A percentile compares a stretch with the other conserved stretches of the same genome.
Evolutionary conservation across 2,888 invertebrate species (phyloP).

Genomic region (Troides oblongomaculatus): DNA sequence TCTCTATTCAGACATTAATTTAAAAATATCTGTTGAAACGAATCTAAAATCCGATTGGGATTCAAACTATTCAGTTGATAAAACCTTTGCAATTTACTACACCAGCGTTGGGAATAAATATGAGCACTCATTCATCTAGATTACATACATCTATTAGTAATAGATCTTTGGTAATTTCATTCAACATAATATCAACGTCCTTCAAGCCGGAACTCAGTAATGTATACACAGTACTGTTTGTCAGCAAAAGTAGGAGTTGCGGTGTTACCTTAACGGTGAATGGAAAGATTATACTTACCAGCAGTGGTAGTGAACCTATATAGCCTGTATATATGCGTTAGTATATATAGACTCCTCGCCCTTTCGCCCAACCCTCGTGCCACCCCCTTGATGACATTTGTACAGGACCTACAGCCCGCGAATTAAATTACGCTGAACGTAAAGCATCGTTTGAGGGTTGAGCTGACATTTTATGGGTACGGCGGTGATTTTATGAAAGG

Average conservation of each 20-base stretch:
- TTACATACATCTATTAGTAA: too few relatives aligned
- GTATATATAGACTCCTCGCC: too few relatives aligned
- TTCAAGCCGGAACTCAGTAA: too few relatives aligned
- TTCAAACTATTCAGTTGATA: background rate
- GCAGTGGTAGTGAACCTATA: too few relatives aligned
- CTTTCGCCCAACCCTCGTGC: slow-evolving; percentile 6
- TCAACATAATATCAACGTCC: too few relatives aligned
- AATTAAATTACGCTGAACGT: slow-evolving; percentile 19
- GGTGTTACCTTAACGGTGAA: too few relatives aligned
- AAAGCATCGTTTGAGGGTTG: slow-evolving; percentile 11
- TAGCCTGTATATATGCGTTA: too few relatives aligned
- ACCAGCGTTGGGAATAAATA: background rate
- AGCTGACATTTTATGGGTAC: slow-evolving; percentile 14
- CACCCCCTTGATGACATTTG: slow-evolving; percentile 28
- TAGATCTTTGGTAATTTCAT: too few relatives aligned
- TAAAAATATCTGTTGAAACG: background rate
- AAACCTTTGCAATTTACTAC: slow-evolving; percentile 12
- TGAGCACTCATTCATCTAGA: slow-evolving; percentile 3
- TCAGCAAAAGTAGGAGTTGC: too few relatives aligned
- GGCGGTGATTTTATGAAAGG: slow-evolving; percentile 17
- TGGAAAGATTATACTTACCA: too few relatives aligned
- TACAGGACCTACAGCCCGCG: slow-evolving; percentile 9
- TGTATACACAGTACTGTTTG: too few relatives aligned
- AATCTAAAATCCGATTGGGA: slow-evolving; percentile 8
- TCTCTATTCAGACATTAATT: too few relatives aligned